Evolutionary conservation across 2,113 vertebrate species (phyloP).

Genomic region (Lophura nycthemera): DNA sequence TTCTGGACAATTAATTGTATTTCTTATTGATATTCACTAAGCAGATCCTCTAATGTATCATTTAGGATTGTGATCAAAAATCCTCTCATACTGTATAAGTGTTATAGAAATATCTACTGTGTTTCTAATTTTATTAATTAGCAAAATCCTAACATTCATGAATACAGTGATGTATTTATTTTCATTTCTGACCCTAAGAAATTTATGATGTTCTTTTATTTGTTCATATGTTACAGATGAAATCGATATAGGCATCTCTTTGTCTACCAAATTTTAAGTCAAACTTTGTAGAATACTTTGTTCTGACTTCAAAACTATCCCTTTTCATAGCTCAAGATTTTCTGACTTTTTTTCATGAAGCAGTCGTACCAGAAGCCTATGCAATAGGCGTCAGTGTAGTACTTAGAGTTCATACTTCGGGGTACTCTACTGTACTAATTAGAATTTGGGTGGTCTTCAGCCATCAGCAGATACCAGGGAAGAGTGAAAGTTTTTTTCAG

Average conservation of each 20-base stretch:
- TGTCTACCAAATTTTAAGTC: neutral
- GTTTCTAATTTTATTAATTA: neutral
- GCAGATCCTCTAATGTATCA: neutral
- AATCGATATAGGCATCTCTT: neutral
- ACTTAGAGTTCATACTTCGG: neutral
- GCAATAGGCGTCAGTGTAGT: neutral
- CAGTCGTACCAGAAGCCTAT: neutral
- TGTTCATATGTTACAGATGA: neutral
- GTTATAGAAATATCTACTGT: neutral
- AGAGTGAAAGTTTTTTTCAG: neutral
- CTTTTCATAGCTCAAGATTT: neutral
- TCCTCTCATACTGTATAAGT: neutral
- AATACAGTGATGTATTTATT: neutral
- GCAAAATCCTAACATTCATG: neutral
- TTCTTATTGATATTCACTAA: neutral
- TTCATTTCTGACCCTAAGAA: neutral
- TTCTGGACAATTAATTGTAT: neutral
- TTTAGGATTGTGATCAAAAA: neutral
- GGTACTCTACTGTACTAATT: neutral
- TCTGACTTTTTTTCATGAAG: neutral
- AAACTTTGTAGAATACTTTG: neutral
- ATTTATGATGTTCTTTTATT: neutral
- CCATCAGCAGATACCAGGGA: neutral
- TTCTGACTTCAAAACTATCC: neutral
- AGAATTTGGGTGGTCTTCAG: slow-evolving; percentile 11